A percentile compares a stretch with the other conserved stretches of the same genome.
Conservation (phyloP, 2,888 invertebrate genomes). For the Pedicia rivosa region DNA sequence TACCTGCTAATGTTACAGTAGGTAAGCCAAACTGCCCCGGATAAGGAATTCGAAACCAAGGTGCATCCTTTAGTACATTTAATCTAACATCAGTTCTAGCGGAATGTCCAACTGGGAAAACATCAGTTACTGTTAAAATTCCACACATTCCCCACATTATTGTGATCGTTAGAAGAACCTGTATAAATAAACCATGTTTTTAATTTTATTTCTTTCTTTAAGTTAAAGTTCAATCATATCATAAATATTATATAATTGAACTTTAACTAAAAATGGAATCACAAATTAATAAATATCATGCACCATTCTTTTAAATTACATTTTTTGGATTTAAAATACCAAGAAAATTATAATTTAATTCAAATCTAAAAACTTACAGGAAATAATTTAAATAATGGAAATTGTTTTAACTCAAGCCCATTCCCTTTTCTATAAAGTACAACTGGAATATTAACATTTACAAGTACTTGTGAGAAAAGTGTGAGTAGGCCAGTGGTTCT, state of each 20-base stretch:
- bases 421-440: conserved; percentile 38
- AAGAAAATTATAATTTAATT: not conserved
- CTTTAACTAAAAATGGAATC: too few species aligned
- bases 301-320: too few species aligned
- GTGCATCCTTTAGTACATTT: conserved; percentile 50
- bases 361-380: conserved; percentile 38
- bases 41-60: conserved; percentile 69
- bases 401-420: conserved; percentile 41
- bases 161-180: conserved; percentile 59
- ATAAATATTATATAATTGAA: too few species aligned
- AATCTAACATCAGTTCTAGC: conserved; percentile 59
- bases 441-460: conserved; percentile 44
- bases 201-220: not conserved
- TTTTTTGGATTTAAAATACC: too few species aligned
- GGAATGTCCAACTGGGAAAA: conserved; percentile 47
- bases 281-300: too few species aligned
- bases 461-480: conserved; percentile 63
- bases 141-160: conserved; percentile 63
- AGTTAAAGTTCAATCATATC: too few species aligned
- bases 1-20: conserved; percentile 41
- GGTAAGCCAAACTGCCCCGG: conserved; percentile 71
- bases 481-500: conserved; percentile 61
- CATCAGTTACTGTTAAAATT: conserved; percentile 46
- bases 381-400: conserved; percentile 61
- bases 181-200: too few species aligned